These are phyloP conservation scores for Indicator maculatus DNA, from an alignment of 2,113 vertebrate species.

Conservation along the genomic window DNA sequence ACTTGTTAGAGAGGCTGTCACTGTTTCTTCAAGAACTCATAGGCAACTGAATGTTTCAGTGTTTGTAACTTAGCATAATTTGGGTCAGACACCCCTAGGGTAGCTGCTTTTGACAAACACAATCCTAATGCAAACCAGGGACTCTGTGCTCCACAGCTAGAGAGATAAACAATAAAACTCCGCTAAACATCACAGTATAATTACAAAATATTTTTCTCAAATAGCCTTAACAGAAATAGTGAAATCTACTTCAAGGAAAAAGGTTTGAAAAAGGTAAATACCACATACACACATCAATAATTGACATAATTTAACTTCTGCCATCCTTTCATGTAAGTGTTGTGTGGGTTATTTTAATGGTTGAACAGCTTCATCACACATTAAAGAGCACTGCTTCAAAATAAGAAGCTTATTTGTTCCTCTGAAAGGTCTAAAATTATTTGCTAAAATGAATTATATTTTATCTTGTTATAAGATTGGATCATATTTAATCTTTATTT, in stretches of 20 bases:
- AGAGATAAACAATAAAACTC: not conserved
- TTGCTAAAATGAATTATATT: not conserved
- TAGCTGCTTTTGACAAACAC: not conserved
- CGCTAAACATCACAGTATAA: not conserved
- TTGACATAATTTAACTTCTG: not conserved
- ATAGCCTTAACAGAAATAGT: not conserved
- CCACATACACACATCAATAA: not conserved
- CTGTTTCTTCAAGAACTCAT: not conserved
- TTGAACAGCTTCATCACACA: not conserved
- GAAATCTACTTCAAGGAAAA: not conserved
- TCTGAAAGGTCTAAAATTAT: not conserved
- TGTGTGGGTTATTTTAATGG: not conserved
- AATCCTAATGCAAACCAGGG: not conserved
- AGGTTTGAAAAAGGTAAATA: not conserved
- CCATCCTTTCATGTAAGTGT: not conserved
- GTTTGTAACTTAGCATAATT: not conserved
- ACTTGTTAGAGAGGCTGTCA: not conserved
- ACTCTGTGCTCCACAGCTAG: not conserved
- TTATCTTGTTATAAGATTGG: not conserved
- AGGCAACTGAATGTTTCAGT: not conserved
- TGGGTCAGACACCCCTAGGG: not conserved
- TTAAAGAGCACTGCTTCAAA: not conserved
- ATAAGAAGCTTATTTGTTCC: not conserved
- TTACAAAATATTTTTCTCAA: not conserved
- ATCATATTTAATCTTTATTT: too few species aligned